Conservation (phyloP, 2,888 invertebrate species). For the Drosophila paracracens region DNA sequence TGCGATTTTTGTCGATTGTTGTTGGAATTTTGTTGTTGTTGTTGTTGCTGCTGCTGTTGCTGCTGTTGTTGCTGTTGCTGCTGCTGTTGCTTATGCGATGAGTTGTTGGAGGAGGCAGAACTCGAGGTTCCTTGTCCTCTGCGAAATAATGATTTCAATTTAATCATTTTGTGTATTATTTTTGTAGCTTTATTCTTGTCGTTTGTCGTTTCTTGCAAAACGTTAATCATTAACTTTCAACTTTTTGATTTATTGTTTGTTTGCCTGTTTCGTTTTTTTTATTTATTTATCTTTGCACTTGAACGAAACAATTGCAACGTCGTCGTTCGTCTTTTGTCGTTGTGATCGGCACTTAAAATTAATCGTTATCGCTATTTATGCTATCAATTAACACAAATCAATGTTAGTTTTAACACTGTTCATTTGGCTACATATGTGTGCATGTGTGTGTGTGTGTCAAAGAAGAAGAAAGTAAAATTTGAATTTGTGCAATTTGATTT, state of each 20-base stretch:
- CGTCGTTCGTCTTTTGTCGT: conserved; percentile 34
- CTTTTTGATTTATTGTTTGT: conserved; percentile 8
- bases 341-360: conserved; percentile 50
- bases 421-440: background rate
- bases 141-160: conserved; percentile 96
- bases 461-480: conserved; percentile 56
- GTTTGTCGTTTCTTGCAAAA: conserved; percentile 52
- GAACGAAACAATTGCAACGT: conserved; percentile 34
- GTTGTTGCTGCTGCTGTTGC: conserved; percentile 52
- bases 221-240: conserved; percentile 69
- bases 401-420: conserved; percentile 34
- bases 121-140: conserved; percentile 90
- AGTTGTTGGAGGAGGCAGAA: conserved; percentile 80
- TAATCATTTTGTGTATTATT: conserved; percentile 89
- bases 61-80: conserved; percentile 62
- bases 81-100: conserved; percentile 66
- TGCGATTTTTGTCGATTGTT: conserved; percentile 82
- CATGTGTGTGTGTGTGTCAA: conserved; percentile 4
- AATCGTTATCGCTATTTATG: conserved; percentile 45
- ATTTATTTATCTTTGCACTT: conserved; percentile 35
- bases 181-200: conserved; percentile 15
- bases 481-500: conserved; percentile 43
- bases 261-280: conserved; percentile 1
- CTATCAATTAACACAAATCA: conserved; percentile 44
- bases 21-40: conserved; percentile 54